Evolutionary conservation across 2,113 vertebrate species (phyloP), one percentile per base, ranked within the genome.

Genomic region (Syngnathus scovelli): DNA sequence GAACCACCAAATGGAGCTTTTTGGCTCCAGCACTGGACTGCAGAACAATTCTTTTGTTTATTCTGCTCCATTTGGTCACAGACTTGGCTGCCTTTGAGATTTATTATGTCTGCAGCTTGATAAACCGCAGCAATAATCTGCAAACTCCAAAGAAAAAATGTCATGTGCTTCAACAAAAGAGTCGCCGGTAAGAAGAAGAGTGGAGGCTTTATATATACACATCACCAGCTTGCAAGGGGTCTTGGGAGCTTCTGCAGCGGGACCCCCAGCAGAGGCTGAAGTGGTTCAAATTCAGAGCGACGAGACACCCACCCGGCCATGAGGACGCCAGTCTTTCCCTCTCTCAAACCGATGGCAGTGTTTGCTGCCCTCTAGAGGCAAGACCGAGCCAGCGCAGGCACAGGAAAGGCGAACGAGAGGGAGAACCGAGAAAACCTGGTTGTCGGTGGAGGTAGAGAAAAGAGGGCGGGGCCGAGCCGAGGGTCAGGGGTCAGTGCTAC

Each of bases 351-450:
- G 27, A 27, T 3, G 39, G 13, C 3, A 83, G 74, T 78, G 75
- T 84, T 70, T 87, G 80, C 82, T 80, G 85, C 87, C 88, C 83
- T 81, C 89, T 86, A 84, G 80, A 61, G 81, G 48, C 79, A 76
- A 72, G 81, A 85, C 78, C 82, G 69, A 87, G 85, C 86, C 83
- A 89, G 86, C 88, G 88, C 87, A 88, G 84, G 80, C 67, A 78
- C 83, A 82, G 85, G 72, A 82, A 76, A 79, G 61, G 66, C 81
- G 73, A 65, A 43, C 58, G 64, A 49, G 51, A 23, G 49, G 37
- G 49, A 43, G 55, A 39, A 39, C 56, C 27, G 27, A 33, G 36
- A 37, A 68, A 33, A 23, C 18, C n/a, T 44, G 48, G 23, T 51
- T 15, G 68, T 46, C 16, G 18, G 19, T 48, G 18, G 67, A 54